A percentile compares a stretch with the other conserved stretches of the same genome.
These are phyloP conservation scores for Enteromius anoplus DNA, from an alignment of 2,797 vertebrate genomes.

Conservation along the genomic window DNA sequence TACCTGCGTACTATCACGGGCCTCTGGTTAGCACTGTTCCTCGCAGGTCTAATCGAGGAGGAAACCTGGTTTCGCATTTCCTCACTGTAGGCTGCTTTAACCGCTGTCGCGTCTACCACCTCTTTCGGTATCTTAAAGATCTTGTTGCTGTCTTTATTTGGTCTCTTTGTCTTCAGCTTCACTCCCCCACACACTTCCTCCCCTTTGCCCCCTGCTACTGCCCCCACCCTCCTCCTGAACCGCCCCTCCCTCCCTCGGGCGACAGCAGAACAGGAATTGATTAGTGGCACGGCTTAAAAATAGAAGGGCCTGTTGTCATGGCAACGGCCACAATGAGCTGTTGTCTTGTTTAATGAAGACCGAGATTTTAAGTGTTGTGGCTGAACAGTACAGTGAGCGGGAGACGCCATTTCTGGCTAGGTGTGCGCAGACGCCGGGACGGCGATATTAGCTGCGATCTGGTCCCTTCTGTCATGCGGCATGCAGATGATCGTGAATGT, in stretches of 20 bases:
- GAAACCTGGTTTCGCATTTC: conserved; percentile 50
- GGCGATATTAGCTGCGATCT: not conserved
- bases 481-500: conserved; percentile 41
- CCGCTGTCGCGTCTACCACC: conserved; percentile 34
- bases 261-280: conserved; percentile 83
- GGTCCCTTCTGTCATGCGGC: not conserved
- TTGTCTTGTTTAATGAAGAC: conserved; percentile 83
- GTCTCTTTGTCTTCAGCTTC: conserved; percentile 74
- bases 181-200: conserved; percentile 63
- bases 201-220: conserved; percentile 66
- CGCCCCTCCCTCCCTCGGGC: conserved; percentile 72
- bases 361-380: conserved; percentile 68
- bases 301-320: conserved; percentile 82
- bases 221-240: conserved; percentile 63
- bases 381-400: conserved; percentile 54
- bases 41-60: conserved; percentile 33
- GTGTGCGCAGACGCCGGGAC: conserved; percentile 38
- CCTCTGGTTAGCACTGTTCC: conserved; percentile 34
- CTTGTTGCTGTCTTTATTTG: conserved; percentile 50
- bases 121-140: conserved; percentile 35
- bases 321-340: conserved; percentile 83
- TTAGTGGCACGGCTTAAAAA: conserved; percentile 84
- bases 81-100: conserved; percentile 45
- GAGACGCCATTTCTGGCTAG: conserved; percentile 55
- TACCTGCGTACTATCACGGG: conserved; percentile 21